Evolutionary conservation across 2,113 vertebrate species (phyloP).

Genomic region (Notarius lentiginosus): DNA sequence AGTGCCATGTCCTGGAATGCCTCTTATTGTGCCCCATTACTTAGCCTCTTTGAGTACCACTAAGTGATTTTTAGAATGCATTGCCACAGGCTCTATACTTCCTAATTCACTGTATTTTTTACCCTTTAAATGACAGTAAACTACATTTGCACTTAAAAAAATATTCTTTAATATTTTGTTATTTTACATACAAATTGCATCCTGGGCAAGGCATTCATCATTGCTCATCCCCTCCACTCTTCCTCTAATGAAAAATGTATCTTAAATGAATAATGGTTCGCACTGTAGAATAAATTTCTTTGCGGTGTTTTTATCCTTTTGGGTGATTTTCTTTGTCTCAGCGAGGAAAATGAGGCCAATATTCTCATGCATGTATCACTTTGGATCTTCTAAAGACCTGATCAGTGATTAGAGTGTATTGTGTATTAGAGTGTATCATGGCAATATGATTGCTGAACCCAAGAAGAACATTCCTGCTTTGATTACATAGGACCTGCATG

Average conservation of each 20-base stretch:
- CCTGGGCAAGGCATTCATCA: conserved; percentile 77
- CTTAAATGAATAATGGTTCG: conserved; percentile 80
- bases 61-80: conserved; percentile 74
- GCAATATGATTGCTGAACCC: conserved; percentile 29
- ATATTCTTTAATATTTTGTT: conserved; percentile 81
- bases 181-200: conserved; percentile 84
- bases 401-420: conserved; percentile 22
- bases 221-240: conserved; percentile 74
- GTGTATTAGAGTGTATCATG: conserved; percentile 7
- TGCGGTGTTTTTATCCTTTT: conserved; percentile 70
- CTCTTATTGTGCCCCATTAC: conserved; percentile 65
- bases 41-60: conserved; percentile 61
- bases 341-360: conserved; percentile 15
- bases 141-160: conserved; percentile 79
- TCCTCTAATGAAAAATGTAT: conserved; percentile 79
- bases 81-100: conserved; percentile 63
- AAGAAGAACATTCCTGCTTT: conserved; percentile 39
- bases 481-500: conserved; percentile 33
- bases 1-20: conserved; percentile 42
- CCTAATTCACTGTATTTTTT: conserved; percentile 64
- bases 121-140: conserved; percentile 71
- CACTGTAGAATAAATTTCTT: conserved; percentile 71
- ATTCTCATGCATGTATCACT: neutral
- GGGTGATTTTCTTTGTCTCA: conserved; percentile 58
- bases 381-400: conserved; percentile 11